Evolutionary conservation across 2,797 vertebrate species (phyloP), one percentile per base, ranked within the genome.

Genomic region (Lagocephalus sceleratus): DNA sequence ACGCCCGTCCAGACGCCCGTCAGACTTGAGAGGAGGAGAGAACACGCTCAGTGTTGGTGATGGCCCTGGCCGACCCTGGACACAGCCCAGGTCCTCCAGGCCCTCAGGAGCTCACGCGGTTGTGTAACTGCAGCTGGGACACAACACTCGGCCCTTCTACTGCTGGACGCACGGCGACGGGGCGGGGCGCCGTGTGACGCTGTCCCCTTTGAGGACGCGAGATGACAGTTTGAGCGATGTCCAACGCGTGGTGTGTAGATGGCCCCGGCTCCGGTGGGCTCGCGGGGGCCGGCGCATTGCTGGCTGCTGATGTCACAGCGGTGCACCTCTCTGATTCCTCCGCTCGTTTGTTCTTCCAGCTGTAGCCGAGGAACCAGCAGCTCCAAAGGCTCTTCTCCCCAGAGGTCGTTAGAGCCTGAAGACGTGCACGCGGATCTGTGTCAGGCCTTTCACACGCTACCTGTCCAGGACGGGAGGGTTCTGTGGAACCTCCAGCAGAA

Each of bases 211-310:
- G 0, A 43, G n/a, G 55, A 57, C 2, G 8, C 12, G 1, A 14
- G 32, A 35, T 35, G 32, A 35, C 11, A 35, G 32, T 10, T 14
- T 35, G 32, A 12, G 54, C 45, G n/a, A 44, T 53, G 53, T 49
- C 64, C 53, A 54, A 61, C 52, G 43, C 51, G 39, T 54, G 26
- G 25, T 93, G 92, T 89, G 92, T 90, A 90, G 88, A 85, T 86
- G 87, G 90, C 90, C 87, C 88, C 87, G 89, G 88, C 90, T 90
- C 81, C 90, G 63, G 54, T 59, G 89, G 81, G 81, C 88, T 92
- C 93, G 93, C 93, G 90, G 54, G 91, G 91, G 91, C 91, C 91
- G 92, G 87, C 78, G 85, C 89, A 93, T 95, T 92, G 83, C 90
- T 94, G 80, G 72, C 82, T 85, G 88, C 84, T 96, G 92, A 95